These are phyloP conservation scores for Halcyon smyrnensis DNA, from an alignment of 2,797 vertebrate genomes.

Conservation along the genomic window DNA sequence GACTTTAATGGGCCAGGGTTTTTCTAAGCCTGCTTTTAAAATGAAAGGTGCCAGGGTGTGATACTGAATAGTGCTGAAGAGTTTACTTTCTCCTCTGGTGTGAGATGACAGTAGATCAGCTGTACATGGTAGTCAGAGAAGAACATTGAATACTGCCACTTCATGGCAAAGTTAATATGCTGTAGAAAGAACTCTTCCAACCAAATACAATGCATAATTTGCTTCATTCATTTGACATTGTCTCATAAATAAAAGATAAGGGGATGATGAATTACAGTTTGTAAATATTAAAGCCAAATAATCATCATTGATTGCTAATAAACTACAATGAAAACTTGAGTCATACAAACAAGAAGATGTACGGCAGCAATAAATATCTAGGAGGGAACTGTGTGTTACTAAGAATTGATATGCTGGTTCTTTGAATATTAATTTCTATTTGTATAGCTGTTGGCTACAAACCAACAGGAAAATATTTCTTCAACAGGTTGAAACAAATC, in stretches of 20 bases:
- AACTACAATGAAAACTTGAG: constrained; percentile 39
- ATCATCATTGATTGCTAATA: constrained; percentile 62
- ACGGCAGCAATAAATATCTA: constrained; percentile 32
- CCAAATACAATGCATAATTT: constrained; percentile 35
- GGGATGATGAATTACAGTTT: constrained; percentile 64
- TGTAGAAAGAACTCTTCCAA: not conserved
- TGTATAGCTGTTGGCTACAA: constrained; percentile 6
- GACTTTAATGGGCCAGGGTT: not conserved
- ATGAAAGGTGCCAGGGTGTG: not conserved
- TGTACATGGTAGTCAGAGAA: constrained; percentile 9
- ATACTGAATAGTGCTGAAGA: not conserved
- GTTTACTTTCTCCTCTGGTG: not conserved
- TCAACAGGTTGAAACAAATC: not conserved
- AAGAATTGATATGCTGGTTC: not conserved
- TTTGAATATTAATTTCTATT: constrained; percentile 44
- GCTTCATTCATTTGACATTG: constrained; percentile 44
- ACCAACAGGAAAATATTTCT: not conserved
- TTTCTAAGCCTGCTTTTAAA: not conserved
- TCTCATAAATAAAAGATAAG: constrained; percentile 77
- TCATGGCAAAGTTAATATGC: constrained; percentile 1
- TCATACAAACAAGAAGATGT: constrained; percentile 9
- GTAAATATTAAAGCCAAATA: constrained; percentile 65
- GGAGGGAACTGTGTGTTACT: constrained; percentile 2
- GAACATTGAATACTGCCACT: not conserved
- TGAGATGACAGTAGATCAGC: constrained; percentile 10